Evolutionary conservation across 2,797 vertebrate species (phyloP), one percentile per base, ranked within the genome.

Genomic region (Heterohyrax brucei): DNA sequence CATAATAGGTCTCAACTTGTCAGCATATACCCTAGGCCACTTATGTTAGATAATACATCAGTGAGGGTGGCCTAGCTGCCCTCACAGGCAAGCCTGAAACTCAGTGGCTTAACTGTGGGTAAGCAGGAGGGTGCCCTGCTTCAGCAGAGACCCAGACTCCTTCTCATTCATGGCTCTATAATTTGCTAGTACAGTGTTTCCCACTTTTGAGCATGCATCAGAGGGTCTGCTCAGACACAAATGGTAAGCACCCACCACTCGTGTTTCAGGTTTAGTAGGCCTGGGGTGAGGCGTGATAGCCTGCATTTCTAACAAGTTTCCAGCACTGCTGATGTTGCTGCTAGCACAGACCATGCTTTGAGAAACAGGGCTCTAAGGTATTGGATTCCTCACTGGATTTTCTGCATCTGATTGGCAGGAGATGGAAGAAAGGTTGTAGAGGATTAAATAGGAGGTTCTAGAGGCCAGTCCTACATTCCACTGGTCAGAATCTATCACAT

Each of bases 191-290:
- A 19, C 10, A 2, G 21, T 5, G 8, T 19, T 48, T 66, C 59
- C 77, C 21, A 5, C 70, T n/a, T 12, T 14, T 3, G 9, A 28
- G 24, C 1, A 1, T 2, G 3, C 1, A 33, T 8, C 64, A 1
- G 5, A 64, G 18, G 44, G 66, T 3, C 46, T 92, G 33, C 19
- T 21, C n/a, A 61, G 84, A 13, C 44, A 26, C 50, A 91, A 33
- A 76, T 68, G 30, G 2, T 5, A 30, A 39, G 44, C 9, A 33
- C 21, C 70, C 12, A 39, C 33, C 9, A 16, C 8, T 7, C 1
- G 16, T 30, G 62, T 53, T 68, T 50, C 39, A 7, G 39, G 75
- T 21, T 89, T 33, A 24, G 46, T 5, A 44, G 14, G 33, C 24
- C 53, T 18, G 2, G 3, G 18, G 33, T 3, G n/a, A 28, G 14